phyloP scores from a whole-genome alignment of 2,113 vertebrate genomes.

The Erinaceus europaeus region DNA sequence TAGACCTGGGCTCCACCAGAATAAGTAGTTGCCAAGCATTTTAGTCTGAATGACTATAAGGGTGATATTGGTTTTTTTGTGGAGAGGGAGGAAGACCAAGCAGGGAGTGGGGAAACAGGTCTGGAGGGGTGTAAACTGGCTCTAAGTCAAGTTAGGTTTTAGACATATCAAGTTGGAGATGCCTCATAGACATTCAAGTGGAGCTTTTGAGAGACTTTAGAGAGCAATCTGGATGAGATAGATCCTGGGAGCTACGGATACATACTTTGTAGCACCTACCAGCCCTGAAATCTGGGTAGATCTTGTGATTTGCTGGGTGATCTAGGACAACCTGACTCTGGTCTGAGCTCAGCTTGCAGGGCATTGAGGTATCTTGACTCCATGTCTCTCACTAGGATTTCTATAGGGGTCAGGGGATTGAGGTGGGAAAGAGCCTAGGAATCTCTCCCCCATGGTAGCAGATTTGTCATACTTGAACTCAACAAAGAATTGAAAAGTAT shows the following conservation, averaged over 20 bases:
- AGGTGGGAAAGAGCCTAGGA: too few relatives aligned
- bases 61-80: background rate
- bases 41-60: background rate
- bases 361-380: too few relatives aligned
- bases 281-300: background rate
- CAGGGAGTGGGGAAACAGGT: background rate
- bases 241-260: rapidly evolving
- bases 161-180: background rate
- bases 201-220: background rate
- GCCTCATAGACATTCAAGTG: background rate
- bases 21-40: background rate
- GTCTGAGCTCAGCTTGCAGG: too few relatives aligned
- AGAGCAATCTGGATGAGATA: background rate
- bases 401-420: too few relatives aligned
- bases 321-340: too few relatives aligned
- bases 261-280: background rate
- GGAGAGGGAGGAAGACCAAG: background rate
- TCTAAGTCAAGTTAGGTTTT: background rate
- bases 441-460: too few relatives aligned
- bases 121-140: background rate
- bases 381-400: too few relatives aligned
- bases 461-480: too few relatives aligned
- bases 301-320: too few relatives aligned
- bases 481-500: too few relatives aligned
- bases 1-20: background rate